Conservation (phyloP, 2,797 vertebrate genomes). For the Amazona finschi region DNA sequence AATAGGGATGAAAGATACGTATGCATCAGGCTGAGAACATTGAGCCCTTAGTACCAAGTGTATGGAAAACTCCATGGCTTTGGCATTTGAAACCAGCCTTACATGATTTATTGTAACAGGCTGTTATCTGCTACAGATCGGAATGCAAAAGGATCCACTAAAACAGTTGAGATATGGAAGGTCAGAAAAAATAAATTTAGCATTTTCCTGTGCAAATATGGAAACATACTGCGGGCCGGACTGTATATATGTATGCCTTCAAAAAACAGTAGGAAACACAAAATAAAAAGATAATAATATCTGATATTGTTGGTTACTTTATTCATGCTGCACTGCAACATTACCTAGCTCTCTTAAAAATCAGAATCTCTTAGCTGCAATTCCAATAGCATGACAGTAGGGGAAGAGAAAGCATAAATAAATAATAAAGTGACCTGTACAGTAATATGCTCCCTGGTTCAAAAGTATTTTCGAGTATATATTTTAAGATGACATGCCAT, state of each 20-base stretch:
- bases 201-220: neutral
- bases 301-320: neutral
- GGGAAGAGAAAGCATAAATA: conserved; percentile 53
- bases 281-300: neutral
- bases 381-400: neutral
- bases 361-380: neutral
- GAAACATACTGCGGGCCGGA: neutral
- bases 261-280: neutral
- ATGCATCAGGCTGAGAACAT: neutral
- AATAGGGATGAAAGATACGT: neutral
- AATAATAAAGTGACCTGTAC: conserved; percentile 48
- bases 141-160: neutral
- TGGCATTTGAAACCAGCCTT: neutral
- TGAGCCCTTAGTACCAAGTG: neutral
- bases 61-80: neutral
- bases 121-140: neutral
- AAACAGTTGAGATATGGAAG: neutral
- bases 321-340: neutral
- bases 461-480: conserved; percentile 43
- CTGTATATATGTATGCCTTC: neutral
- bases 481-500: conserved; percentile 65
- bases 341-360: neutral
- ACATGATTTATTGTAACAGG: neutral
- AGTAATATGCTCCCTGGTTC: conserved; percentile 21
- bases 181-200: neutral